Evolutionary conservation across 2,797 vertebrate species (phyloP).

Genomic region (Brotula barbata): DNA sequence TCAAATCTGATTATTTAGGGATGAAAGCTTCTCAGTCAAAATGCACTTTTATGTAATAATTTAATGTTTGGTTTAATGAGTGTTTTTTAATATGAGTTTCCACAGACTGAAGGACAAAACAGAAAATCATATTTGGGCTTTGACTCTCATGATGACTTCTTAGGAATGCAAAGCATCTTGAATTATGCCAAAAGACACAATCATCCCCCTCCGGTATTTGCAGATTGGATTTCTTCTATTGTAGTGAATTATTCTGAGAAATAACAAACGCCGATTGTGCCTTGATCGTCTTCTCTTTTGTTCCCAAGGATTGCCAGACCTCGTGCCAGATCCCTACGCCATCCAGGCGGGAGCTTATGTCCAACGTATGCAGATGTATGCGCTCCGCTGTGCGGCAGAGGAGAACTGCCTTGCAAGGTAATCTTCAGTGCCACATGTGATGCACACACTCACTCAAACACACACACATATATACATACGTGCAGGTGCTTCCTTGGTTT

Average conservation of each 20-base stretch:
- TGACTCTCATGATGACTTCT: constrained; percentile 20
- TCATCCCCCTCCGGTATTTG: constrained; percentile 18
- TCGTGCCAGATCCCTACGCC: constrained; percentile 84
- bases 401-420: constrained; percentile 88
- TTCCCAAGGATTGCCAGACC: constrained; percentile 85
- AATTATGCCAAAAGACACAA: constrained; percentile 47
- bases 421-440: constrained; percentile 22
- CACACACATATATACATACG: constrained; percentile 2
- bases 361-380: constrained; percentile 85
- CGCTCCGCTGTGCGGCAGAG: constrained; percentile 85
- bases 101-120: neutral
- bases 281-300: no score
- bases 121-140: constrained; percentile 10
- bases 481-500: constrained; percentile 30
- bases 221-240: constrained; percentile 3
- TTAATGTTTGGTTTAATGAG: no score
- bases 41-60: no score
- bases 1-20: no score
- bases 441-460: constrained; percentile 24
- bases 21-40: neutral
- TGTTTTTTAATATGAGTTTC: no score
- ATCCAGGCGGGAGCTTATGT: constrained; percentile 84
- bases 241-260: constrained; percentile 6
- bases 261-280: neutral
- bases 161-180: constrained; percentile 46